Conservation (phyloP, 1,140 invertebrate genomes). For the Arion vulgaris region DNA sequence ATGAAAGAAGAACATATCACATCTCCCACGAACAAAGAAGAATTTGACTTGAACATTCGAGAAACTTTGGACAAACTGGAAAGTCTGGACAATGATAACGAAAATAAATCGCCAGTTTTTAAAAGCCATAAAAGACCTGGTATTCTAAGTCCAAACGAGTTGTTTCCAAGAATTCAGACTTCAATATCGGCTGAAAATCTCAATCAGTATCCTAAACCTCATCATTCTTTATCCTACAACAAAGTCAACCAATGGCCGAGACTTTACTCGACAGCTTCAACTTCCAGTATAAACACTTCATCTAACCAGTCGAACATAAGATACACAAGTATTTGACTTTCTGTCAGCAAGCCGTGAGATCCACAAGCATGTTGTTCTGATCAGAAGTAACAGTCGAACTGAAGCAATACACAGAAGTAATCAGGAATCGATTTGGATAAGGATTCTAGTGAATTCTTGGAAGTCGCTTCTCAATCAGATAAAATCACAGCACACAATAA, state of each 20-base stretch:
- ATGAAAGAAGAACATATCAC: neutral
- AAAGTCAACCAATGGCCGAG: neutral
- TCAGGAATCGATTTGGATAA: neutral
- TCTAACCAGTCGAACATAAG: neutral
- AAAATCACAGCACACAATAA: neutral
- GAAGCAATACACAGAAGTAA: neutral
- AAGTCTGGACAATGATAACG: neutral
- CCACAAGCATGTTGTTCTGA: constrained; percentile 4
- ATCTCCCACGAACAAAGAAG: neutral
- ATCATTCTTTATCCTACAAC: neutral
- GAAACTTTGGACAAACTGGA: neutral
- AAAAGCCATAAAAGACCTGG: neutral
- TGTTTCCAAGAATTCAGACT: neutral
- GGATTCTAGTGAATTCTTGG: neutral
- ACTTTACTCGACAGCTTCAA: neutral
- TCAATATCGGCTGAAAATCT: neutral
- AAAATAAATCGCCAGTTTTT: neutral
- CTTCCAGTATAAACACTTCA: neutral
- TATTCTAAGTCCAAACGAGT: neutral
- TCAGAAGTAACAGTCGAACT: neutral
- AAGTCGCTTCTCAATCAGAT: neutral
- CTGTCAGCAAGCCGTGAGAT: constrained; percentile 26
- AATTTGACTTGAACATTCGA: constrained; percentile 2
- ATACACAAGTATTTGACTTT: constrained; percentile 20
- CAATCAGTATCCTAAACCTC: neutral